Percentiles rank a stretch among this genome's conserved stretches.
Evolutionary conservation across 2,113 vertebrate species (phyloP).

Genomic region (Bothrops jararaca): DNA sequence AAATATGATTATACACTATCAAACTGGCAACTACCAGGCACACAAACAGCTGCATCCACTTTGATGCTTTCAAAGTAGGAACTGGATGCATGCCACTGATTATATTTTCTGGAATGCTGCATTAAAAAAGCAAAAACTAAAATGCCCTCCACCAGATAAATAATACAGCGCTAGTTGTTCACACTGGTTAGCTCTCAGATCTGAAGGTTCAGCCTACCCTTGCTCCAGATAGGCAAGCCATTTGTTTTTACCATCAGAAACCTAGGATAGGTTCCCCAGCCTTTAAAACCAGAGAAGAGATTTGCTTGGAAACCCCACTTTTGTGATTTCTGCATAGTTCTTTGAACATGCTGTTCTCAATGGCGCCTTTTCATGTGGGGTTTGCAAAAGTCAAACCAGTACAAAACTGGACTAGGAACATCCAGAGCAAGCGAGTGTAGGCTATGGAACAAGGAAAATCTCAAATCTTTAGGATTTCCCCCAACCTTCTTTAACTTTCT

Average conservation of each 20-base stretch:
- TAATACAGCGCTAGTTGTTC: not conserved
- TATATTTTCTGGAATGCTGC: conserved; percentile 63
- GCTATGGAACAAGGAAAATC: not conserved
- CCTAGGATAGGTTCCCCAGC: not conserved
- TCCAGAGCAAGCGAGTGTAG: not conserved
- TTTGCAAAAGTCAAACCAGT: not conserved
- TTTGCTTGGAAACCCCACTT: not conserved
- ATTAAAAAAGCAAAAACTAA: conserved; percentile 42
- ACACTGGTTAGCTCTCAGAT: not conserved
- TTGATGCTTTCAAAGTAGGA: conserved; percentile 66
- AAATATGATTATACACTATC: conserved; percentile 74
- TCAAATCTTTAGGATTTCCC: not conserved
- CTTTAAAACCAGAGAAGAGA: not conserved
- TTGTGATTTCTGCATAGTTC: not conserved
- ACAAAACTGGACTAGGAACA: not conserved
- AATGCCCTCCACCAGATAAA: not conserved
- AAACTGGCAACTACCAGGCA: conserved; percentile 66
- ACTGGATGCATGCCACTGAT: conserved; percentile 66
- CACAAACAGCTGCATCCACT: conserved; percentile 69
- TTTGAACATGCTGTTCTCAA: not conserved
- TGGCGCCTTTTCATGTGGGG: too few relatives aligned
- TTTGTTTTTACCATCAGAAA: not conserved
- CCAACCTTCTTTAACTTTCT: not conserved
- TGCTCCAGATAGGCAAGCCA: not conserved
- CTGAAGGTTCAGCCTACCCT: not conserved